Evolutionary conservation across 2,888 invertebrate species (phyloP), one percentile per base, ranked within the genome.

Genomic region (Endomychus coccineus): DNA sequence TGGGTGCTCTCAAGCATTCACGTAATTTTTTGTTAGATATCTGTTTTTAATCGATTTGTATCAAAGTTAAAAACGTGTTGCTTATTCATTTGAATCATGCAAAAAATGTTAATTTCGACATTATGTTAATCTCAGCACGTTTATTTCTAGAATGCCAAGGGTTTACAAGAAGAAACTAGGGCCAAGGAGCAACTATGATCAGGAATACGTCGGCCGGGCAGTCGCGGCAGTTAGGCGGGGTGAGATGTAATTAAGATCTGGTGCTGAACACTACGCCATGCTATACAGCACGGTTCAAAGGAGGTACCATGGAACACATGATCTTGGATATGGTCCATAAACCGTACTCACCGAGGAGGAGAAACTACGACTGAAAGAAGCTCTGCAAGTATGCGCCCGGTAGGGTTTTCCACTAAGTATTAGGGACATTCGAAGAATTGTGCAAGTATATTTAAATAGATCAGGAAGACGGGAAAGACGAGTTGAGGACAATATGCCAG

Each of bases 391-490:
- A 4, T 34, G 34, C 14, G 16, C 34, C 6, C 7, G 27, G 7
- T 34, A 27, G 34, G 34, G 34, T 4, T 33, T 33, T 33, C 33
- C 23, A 3, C 13, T 33, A 33, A 16, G 6, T 9, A 10, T 4
- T 12, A 14, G 11, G 6, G 34, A 34, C 13, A 17, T 27, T 7
- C 16, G n/a, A 14, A 14, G 3, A 13, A 34, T 34, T 3, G 24
- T 34, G n/a, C 27, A 35, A 25, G 30, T 35, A 31, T 31, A 27
- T 37, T 27, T 33, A 16, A 34, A 16, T 9, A 34, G 25, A 21
- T 14, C 9, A 16, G 34, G 27, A 9, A 12, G 14, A 24, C 10
- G n/a, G 11, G 34, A 34, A 27, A 14, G n/a, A 23, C 32, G 34
- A 11, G 27, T 34, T 21, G 13, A 27, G 10, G 34, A 34, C 16